A percentile compares a stretch with the other conserved stretches of the same genome.
These are phyloP conservation scores for Sciurus niger DNA, from an alignment of 2,113 vertebrate species.

Conservation along the genomic window DNA sequence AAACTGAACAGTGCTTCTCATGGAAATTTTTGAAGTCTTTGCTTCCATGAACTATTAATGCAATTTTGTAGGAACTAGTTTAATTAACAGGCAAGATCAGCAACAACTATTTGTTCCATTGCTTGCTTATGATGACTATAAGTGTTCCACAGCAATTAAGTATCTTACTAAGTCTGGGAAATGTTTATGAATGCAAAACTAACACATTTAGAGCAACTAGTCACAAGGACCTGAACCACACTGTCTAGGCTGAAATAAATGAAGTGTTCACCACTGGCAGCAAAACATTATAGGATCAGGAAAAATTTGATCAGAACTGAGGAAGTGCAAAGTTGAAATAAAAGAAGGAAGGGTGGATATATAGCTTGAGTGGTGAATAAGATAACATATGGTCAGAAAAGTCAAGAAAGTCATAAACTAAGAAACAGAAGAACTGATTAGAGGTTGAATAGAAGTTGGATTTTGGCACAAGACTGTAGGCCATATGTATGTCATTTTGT, in stretches of 20 bases:
- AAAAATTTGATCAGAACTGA: neutral
- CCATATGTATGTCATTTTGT: neutral
- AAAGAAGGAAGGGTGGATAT: neutral
- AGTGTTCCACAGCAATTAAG: neutral
- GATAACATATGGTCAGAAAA: neutral
- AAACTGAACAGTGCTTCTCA: neutral
- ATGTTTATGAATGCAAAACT: neutral
- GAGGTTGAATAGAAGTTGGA: neutral
- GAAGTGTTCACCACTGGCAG: neutral
- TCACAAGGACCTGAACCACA: neutral
- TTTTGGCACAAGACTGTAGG: neutral
- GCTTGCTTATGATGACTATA: neutral
- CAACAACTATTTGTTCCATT: constrained; percentile 6
- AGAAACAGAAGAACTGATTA: neutral
- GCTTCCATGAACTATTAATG: constrained; percentile 3
- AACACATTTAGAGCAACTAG: neutral
- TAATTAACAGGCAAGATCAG: constrained; percentile 32
- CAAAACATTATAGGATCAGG: neutral
- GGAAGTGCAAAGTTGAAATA: neutral
- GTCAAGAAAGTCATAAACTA: neutral
- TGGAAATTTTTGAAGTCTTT: constrained; percentile 14
- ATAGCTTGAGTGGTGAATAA: neutral
- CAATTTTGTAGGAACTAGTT: neutral
- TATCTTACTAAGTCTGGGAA: constrained; percentile 1
- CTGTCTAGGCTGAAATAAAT: neutral